Evolutionary conservation across 2,888 invertebrate genomes (phyloP).

Genomic region (Drosophila rubida): DNA sequence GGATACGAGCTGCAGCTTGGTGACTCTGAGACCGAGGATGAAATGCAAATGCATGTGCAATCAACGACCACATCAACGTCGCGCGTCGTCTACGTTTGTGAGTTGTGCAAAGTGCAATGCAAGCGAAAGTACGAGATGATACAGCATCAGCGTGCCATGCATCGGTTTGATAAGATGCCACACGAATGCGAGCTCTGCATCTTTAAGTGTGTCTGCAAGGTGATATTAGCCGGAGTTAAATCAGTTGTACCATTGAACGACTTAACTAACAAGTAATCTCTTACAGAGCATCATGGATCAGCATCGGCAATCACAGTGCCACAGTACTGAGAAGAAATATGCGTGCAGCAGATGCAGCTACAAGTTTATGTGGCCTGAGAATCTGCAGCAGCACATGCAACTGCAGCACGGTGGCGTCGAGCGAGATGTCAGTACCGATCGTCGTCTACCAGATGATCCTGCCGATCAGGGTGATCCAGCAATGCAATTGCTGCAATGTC

Average conservation of each 20-base stretch:
- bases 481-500: conserved; percentile 83
- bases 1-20: conserved; percentile 83
- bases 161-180: conserved; percentile 85
- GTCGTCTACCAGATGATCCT: neutral
- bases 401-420: conserved; percentile 70
- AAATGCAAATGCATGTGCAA: conserved; percentile 41
- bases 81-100: conserved; percentile 70
- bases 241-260: neutral
- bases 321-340: conserved; percentile 75
- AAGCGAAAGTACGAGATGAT: conserved; percentile 82
- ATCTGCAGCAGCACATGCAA: conserved; percentile 75
- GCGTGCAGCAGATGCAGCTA: conserved; percentile 80
- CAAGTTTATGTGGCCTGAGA: conserved; percentile 84
- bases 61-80: conserved; percentile 3
- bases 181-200: conserved; percentile 86
- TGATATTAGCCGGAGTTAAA: conserved; percentile 8
- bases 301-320: conserved; percentile 85
- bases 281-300: conserved; percentile 86
- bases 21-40: conserved; percentile 84
- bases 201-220: conserved; percentile 86
- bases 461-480: conserved; percentile 14
- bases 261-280: neutral
- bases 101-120: conserved; percentile 79
- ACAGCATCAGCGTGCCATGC: conserved; percentile 81
- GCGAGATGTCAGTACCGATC: conserved; percentile 3